Evolutionary conservation across 2,797 vertebrate genomes (phyloP).

Genomic region (Sebastes taczanowskii): DNA sequence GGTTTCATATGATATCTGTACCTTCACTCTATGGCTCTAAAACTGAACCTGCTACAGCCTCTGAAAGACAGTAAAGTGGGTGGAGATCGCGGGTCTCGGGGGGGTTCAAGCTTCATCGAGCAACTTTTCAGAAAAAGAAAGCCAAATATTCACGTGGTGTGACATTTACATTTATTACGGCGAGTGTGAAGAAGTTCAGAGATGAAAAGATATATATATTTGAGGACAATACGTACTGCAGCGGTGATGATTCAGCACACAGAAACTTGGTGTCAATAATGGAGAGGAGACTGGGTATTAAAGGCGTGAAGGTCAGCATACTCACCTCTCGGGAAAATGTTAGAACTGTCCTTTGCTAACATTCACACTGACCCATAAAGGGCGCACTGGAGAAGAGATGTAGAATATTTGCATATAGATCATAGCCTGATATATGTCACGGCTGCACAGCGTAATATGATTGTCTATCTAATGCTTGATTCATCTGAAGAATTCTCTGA

Average conservation of each 20-base stretch:
- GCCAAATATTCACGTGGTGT: not conserved
- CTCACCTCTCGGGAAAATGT: conserved; percentile 31
- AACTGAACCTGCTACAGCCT: no score
- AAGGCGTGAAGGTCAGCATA: conserved; percentile 27
- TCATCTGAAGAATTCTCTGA: conserved; percentile 53
- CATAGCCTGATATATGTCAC: conserved; percentile 57
- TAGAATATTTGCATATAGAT: conserved; percentile 72
- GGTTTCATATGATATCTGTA: no score
- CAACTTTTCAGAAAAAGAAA: not conserved
- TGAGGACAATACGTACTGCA: conserved; percentile 4
- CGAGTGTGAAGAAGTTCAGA: not conserved
- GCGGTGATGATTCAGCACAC: conserved; percentile 33
- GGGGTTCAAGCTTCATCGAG: not conserved
- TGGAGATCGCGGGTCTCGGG: no score
- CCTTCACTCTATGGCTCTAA: no score
- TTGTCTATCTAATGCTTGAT: conserved; percentile 47
- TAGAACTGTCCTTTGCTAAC: conserved; percentile 33
- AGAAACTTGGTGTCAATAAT: conserved; percentile 29
- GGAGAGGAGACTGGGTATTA: conserved; percentile 3
- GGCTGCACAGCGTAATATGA: conserved; percentile 41
- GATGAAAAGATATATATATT: not conserved
- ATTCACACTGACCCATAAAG: conserved; percentile 56
- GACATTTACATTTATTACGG: conserved; percentile 19
- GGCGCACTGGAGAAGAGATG: conserved; percentile 5
- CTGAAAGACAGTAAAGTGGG: no score